Base-by-base conservation (phyloP, 1,140 invertebrate genomes). In the Sipha flava region DNA sequence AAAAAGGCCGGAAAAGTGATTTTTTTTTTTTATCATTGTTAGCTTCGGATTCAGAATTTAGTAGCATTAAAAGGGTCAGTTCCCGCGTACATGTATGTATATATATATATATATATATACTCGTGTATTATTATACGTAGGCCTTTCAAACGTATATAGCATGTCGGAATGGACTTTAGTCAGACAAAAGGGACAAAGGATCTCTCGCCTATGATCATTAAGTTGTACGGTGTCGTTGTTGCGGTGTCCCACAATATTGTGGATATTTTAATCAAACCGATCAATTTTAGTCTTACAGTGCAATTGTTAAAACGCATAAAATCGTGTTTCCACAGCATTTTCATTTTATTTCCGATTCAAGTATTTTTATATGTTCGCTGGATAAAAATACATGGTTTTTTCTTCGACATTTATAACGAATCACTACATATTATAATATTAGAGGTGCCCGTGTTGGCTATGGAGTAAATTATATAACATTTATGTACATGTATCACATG, bases 1-100 rank as follows among this genome's bases (percentile, higher is more conserved):
- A 57, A 49, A 34, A 40, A 31, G n/a, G 31, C 54, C 31, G 49
- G 34, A 57, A 73, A 75, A 54, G 12, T 75, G 47, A 75, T 37
- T 37, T 54, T 73, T 73, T 59, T 45, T 70, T 43, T 26, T 29
- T 66, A n/a, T 70, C 66, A 47, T 70, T 70, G 40, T 70, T 54
- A 52, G 29, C 1, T 21, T 31, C 31, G 7, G 9, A 34, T 52
- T 73, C 7, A 9, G 49, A 54, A 21, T 54, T 57, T 21, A 75
- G 68, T 52, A 75, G 21, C 72, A 54, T 40, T 57, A 57, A 75
- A 75, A 75, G n/a, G 70, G 70, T 54, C 29, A 18, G 47, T 1
- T 54, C n/a, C 23, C 47, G 26, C 23, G 26, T 16, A 59, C 54
- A 23, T 34, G 18, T 29, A 26, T 23, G 12, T n/a, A 52, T 12